Evolutionary conservation across 1,140 invertebrate species (phyloP).

Genomic region (Aphaenogaster floridana): DNA sequence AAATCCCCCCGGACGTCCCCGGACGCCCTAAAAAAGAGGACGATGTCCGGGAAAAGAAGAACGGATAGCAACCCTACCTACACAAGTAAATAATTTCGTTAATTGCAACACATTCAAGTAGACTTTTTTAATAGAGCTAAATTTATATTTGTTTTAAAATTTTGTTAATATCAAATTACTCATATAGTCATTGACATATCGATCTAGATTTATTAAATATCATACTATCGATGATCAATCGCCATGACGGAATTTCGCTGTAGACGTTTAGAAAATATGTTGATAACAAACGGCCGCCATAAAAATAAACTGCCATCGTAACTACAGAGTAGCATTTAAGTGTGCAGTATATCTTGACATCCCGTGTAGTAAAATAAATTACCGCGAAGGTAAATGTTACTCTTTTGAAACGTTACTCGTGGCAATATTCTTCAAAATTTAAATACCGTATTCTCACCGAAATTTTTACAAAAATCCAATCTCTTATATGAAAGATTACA

Average conservation of each 20-base stretch:
- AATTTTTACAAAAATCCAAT: not conserved
- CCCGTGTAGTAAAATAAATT: constrained; percentile 40
- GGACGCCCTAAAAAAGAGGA: no score
- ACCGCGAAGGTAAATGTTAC: constrained; percentile 14
- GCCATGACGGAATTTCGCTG: constrained; percentile 3
- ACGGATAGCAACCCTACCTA: no score
- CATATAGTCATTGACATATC: not conserved
- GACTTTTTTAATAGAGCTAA: not conserved
- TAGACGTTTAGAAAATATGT: constrained; percentile 21
- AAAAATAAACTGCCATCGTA: constrained; percentile 25
- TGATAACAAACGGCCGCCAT: constrained; percentile 25
- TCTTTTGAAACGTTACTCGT: not conserved
- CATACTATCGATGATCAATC: constrained; percentile 6
- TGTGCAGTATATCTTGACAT: constrained; percentile 42
- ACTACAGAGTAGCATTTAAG: constrained; percentile 25
- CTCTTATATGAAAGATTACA: not conserved
- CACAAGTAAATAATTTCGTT: not conserved
- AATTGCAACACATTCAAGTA: not conserved
- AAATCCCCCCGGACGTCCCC: no score
- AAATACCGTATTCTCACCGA: not conserved
- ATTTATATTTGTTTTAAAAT: constrained; percentile 5
- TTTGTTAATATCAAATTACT: constrained; percentile 36
- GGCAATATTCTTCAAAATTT: constrained; percentile 17
- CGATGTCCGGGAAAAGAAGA: no score
- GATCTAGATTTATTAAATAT: constrained; percentile 25